Base-by-base conservation (phyloP, 2,797 vertebrate genomes). In the Gymnopithys bicolor region DNA sequence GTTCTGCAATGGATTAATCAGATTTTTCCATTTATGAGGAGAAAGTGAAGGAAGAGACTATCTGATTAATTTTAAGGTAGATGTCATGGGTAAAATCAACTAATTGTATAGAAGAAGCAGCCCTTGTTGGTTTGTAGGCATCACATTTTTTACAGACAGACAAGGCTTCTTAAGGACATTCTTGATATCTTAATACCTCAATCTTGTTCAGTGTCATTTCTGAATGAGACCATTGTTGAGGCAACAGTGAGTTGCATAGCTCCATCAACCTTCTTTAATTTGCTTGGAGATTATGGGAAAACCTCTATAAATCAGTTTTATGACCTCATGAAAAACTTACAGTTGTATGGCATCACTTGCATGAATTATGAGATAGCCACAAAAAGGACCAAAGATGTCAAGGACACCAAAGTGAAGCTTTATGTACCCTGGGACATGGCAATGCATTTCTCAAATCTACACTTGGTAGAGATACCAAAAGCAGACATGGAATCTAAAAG, bases 231-330 rank as follows among this genome's bases (percentile, higher is more conserved):
- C 87, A 95, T 95, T 92, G 92, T 95, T 92, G 90, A 93, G 87
- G 91, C 79, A 97, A 95, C 90, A 89, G 35, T 95, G 92, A 93
- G 87, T 83, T 93, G 92, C 94, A 94, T 86, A 94, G 87, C 85
- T 96, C 94, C 94, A 96, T 94, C 95, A 96, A 95, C 96, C 94
- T 91, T 88, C 94, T 95, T 96, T 97, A 96, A 96, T 96, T 96
- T 94, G 93, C 92, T 96, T 94, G 87, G 87, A 97, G 91, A 96
- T 97, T 94, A 93, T 90, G 85, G 94, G 92, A 96, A 96, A 95
- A 96, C 90, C 93, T 96, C 94, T 91, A 95, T 95, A 96, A 97
- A 97, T 97, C 94, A 93, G 73, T 91, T 96, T 97, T 96, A 94
- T 74, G 91, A 95, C 77, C 89, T 96, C 95, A 96, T 95, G 91